Conservation (phyloP, 2,888 invertebrate genomes). For the Drosophila paranaensis region DNA sequence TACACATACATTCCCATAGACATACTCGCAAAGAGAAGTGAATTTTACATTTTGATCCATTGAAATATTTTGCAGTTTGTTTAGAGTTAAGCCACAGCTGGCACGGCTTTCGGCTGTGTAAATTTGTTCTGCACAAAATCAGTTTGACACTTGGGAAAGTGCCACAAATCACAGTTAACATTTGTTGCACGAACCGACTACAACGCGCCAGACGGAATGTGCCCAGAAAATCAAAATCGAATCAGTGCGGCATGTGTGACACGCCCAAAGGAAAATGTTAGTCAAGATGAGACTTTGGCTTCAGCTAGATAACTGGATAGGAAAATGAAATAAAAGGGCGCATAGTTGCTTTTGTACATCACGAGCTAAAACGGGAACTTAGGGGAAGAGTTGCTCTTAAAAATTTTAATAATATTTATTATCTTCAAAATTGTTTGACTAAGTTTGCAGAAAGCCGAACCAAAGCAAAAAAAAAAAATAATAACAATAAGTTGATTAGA, state of each 20-base stretch:
- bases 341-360: too few species aligned
- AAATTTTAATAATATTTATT: not conserved
- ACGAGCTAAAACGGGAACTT: too few species aligned
- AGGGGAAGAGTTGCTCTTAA: too few species aligned
- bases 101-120: conserved; percentile 31
- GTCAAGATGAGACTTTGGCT: not conserved
- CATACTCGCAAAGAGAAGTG: conserved; percentile 8
- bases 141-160: conserved; percentile 64
- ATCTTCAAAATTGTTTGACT: not conserved
- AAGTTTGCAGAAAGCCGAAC: not conserved
- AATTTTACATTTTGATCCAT: conserved; percentile 19
- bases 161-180: conserved; percentile 68
- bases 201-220: conserved; percentile 49
- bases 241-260: conserved; percentile 49
- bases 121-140: conserved; percentile 55
- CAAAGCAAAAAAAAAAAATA: not conserved
- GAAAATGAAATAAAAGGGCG: too few species aligned
- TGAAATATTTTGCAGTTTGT: conserved; percentile 14
- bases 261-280: conserved; percentile 44
- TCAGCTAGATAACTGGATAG: not conserved
- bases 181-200: conserved; percentile 56
- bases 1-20: conserved; percentile 3
- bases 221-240: conserved; percentile 62
- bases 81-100: conserved; percentile 41
- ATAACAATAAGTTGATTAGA: not conserved